These are phyloP conservation scores for Myopa testacea DNA, from an alignment of 2,888 invertebrate genomes.

Conservation along the genomic window DNA sequence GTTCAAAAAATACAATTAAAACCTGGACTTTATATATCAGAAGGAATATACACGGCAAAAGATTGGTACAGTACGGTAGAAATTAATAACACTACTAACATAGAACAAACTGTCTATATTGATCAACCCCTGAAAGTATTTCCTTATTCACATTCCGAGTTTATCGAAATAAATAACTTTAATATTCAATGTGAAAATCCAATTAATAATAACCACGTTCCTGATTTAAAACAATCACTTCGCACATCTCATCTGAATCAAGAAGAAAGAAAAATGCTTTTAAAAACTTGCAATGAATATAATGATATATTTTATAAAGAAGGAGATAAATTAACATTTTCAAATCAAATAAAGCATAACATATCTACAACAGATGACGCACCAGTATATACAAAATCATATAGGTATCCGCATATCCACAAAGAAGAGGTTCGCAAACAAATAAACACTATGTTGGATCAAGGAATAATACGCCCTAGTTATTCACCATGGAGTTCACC, in stretches of 20 bases:
- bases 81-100: too few species aligned
- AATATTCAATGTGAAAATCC: not conserved
- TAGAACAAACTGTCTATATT: too few species aligned
- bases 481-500: not conserved
- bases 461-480: conserved; percentile 25
- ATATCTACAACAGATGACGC: conserved; percentile 21
- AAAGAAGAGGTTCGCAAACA: conserved; percentile 31
- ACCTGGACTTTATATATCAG: too few species aligned
- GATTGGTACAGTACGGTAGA: too few species aligned
- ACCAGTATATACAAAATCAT: conserved; percentile 30
- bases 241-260: not conserved
- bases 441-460: conserved; percentile 5
- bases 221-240: not conserved
- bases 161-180: not conserved
- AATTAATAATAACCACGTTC: not conserved
- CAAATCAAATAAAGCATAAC: conserved; percentile 15
- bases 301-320: not conserved
- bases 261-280: not conserved
- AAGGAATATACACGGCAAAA: too few species aligned
- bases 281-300: not conserved
- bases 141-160: not conserved
- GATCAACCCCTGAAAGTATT: not conserved
- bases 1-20: too few species aligned
- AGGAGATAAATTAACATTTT: not conserved
- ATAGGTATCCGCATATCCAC: conserved; percentile 25